Conservation (phyloP, 2,888 invertebrate species). For the Siphlonurus alternatus region DNA sequence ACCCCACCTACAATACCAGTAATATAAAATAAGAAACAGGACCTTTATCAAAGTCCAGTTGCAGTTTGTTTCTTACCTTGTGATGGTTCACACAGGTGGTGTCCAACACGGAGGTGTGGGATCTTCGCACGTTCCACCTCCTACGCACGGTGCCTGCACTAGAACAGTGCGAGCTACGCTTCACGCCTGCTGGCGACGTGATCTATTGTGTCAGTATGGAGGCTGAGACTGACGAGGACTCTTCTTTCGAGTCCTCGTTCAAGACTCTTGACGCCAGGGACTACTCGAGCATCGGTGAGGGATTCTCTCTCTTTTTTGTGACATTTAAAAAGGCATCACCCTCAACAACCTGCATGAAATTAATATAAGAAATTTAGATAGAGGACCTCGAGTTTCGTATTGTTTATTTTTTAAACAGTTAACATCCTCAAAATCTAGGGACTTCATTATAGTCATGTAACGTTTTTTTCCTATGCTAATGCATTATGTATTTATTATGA, state of each 20-base stretch:
- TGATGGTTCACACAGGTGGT: slow-evolving; percentile 58
- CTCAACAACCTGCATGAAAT: background rate
- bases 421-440: too few species aligned
- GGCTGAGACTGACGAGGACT: slow-evolving; percentile 44
- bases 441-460: too few species aligned
- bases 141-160: slow-evolving; percentile 85
- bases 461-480: too few species aligned
- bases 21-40: too few species aligned
- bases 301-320: background rate
- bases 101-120: slow-evolving; percentile 98
- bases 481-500: too few species aligned
- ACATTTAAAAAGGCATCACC: background rate
- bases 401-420: too few species aligned
- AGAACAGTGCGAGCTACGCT: slow-evolving; percentile 78
- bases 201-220: slow-evolving; percentile 76
- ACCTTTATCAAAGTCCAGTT: too few species aligned
- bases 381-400: too few species aligned
- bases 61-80: slow-evolving; percentile 7
- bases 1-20: too few species aligned
- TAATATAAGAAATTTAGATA: too few species aligned
- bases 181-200: slow-evolving; percentile 72
- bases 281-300: slow-evolving; percentile 76
- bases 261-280: slow-evolving; percentile 88
- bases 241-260: slow-evolving; percentile 78
- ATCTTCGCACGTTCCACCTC: slow-evolving; percentile 83